Evolutionary conservation across 2,113 vertebrate species (phyloP).

Genomic region (Eulacestoma nigropectus): DNA sequence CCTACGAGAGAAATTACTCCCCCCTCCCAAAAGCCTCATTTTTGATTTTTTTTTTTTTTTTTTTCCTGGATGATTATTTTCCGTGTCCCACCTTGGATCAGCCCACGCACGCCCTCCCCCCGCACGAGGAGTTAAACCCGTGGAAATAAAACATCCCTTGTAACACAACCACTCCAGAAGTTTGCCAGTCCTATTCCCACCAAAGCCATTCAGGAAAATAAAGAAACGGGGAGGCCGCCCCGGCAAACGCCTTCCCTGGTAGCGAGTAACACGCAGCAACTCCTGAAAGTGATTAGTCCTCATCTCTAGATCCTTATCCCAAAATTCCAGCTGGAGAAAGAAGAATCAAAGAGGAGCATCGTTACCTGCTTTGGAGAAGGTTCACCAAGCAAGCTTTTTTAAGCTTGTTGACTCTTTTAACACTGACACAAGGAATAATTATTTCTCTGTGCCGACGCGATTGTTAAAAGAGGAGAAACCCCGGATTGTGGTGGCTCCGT

Average conservation of each 20-base stretch:
- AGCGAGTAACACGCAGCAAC: not conserved
- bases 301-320: not conserved
- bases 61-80: not conserved
- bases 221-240: not conserved
- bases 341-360: slow-evolving; percentile 15
- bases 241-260: not conserved
- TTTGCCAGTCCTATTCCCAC: not conserved
- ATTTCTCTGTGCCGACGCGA: slow-evolving; percentile 51
- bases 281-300: not conserved
- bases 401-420: slow-evolving; percentile 65
- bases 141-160: not conserved
- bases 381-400: slow-evolving; percentile 33
- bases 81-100: not conserved
- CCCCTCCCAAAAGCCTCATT: not conserved
- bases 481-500: slow-evolving; percentile 36
- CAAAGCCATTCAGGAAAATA: not conserved
- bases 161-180: not conserved
- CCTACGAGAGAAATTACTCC: not conserved
- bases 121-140: not conserved
- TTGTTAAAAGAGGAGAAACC: slow-evolving; percentile 42
- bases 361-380: slow-evolving; percentile 45
- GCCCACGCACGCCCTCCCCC: not conserved
- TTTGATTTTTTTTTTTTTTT: rapidly evolving
- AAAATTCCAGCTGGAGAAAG: not conserved
- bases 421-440: slow-evolving; percentile 54